These are phyloP conservation scores for Cephus pulcher DNA, from an alignment of 2,888 invertebrate species.

Conservation along the genomic window DNA sequence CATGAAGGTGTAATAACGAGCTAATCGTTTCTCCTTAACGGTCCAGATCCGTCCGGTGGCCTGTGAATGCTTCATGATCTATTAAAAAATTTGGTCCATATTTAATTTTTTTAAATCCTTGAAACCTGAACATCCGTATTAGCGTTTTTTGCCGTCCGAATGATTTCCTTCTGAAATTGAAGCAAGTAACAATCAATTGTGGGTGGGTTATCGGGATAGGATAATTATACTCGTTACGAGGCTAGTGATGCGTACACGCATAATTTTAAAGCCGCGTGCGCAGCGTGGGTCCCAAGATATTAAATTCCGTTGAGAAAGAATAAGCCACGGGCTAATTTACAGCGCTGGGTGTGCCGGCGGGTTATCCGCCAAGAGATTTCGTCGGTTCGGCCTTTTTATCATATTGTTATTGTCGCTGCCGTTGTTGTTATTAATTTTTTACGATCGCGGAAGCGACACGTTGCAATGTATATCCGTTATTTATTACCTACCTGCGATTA, in stretches of 20 bases:
- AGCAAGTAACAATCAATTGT: neutral
- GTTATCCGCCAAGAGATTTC: constrained; percentile 22
- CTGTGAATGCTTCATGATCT: neutral
- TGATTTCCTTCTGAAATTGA: neutral
- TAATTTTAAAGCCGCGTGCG: constrained; percentile 55
- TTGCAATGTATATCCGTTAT: constrained; percentile 16
- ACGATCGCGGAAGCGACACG: constrained; percentile 23
- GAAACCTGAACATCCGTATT: neutral
- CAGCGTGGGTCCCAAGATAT: constrained; percentile 61
- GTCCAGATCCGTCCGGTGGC: neutral
- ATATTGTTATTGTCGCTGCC: constrained; percentile 6
- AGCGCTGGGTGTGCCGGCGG: constrained; percentile 51
- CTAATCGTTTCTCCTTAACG: neutral
- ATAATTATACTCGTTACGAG: constrained; percentile 61
- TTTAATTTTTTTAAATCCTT: neutral
- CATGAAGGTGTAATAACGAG: neutral
- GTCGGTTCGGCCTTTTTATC: constrained; percentile 37
- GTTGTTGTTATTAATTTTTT: constrained; percentile 24
- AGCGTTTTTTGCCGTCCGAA: neutral
- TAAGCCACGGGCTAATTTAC: constrained; percentile 61
- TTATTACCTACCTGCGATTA: constrained; percentile 10
- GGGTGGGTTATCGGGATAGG: constrained; percentile 25
- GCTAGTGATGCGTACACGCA: constrained; percentile 39
- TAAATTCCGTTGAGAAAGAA: constrained; percentile 60
- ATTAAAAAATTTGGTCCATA: neutral